These are phyloP conservation scores for Nomada goodeniana DNA, from an alignment of 2,888 invertebrate species.

Conservation along the genomic window DNA sequence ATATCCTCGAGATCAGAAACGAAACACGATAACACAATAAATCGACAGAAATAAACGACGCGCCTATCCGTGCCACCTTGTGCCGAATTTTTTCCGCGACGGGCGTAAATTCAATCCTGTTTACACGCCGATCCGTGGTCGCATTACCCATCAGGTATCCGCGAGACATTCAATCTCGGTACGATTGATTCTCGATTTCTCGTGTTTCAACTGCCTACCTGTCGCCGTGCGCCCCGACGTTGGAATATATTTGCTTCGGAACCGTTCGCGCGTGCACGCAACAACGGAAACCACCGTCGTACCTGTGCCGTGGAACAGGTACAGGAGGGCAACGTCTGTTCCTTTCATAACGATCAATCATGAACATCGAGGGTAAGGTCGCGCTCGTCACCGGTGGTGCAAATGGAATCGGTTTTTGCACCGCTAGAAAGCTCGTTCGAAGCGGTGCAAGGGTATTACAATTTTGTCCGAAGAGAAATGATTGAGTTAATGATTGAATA, in stretches of 20 bases:
- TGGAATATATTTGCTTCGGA: slow-evolving; percentile 40
- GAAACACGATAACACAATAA: slow-evolving; percentile 38
- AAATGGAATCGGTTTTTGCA: slow-evolving; percentile 85
- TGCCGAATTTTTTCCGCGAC: slow-evolving; percentile 39
- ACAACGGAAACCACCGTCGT: neutral
- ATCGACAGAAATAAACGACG: slow-evolving; percentile 42
- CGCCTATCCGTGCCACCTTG: neutral
- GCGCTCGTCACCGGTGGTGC: slow-evolving; percentile 85
- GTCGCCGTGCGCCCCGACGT: neutral
- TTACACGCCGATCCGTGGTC: slow-evolving; percentile 47
- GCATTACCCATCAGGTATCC: slow-evolving; percentile 40
- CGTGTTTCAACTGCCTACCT: slow-evolving; percentile 54
- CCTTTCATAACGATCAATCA: slow-evolving; percentile 26
- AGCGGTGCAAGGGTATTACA: slow-evolving; percentile 80
- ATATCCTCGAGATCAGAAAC: slow-evolving; percentile 10
- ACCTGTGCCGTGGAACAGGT: neutral
- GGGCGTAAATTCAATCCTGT: slow-evolving; percentile 59
- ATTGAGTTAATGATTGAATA: neutral
- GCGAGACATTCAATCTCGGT: slow-evolving; percentile 61
- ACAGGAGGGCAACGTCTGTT: neutral
- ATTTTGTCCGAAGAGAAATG: too few species aligned
- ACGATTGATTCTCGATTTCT: slow-evolving; percentile 62
- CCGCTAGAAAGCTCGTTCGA: slow-evolving; percentile 84
- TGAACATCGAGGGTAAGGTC: slow-evolving; percentile 69
- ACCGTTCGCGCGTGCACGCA: slow-evolving; percentile 29